Conservation (phyloP, 1,140 invertebrate genomes). For the Tetragnatha versicolor region DNA sequence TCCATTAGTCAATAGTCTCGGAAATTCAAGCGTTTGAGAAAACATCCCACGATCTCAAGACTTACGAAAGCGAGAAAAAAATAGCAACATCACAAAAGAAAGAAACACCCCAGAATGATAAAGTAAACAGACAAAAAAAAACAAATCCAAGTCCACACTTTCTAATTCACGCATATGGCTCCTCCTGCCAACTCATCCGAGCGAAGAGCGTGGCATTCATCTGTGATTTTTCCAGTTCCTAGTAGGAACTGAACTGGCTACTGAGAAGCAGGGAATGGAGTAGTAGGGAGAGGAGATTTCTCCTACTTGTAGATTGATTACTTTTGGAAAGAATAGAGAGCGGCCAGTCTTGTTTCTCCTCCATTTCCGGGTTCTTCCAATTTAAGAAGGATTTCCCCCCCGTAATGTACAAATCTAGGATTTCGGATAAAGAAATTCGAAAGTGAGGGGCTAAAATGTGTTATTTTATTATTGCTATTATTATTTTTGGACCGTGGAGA, state of each 20-base stretch:
- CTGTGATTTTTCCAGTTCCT: conserved; percentile 33
- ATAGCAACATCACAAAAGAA: conserved; percentile 9
- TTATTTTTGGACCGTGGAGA: too few species aligned
- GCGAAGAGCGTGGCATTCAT: conserved; percentile 20
- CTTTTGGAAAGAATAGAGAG: conserved; percentile 9
- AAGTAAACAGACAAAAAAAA: too few species aligned
- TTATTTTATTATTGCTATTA: too few species aligned
- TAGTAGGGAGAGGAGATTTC: not conserved
- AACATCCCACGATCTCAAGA: conserved; percentile 10
- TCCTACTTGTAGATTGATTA: conserved; percentile 39
- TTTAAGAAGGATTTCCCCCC: conserved; percentile 21
- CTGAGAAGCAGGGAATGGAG: not conserved
- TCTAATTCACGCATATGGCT: conserved; percentile 27
- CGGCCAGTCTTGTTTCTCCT: conserved; percentile 12
- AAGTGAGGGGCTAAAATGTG: not conserved
- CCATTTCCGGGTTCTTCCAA: conserved; percentile 6
- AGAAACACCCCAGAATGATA: conserved; percentile 10
- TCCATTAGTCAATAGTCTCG: conserved; percentile 23
- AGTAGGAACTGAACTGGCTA: conserved; percentile 11
- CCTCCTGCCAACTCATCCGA: conserved; percentile 22
- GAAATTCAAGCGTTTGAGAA: conserved; percentile 17
- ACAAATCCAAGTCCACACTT: conserved; percentile 38
- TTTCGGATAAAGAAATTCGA: not conserved
- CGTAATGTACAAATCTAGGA: conserved; percentile 23
- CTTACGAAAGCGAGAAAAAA: not conserved